Evolutionary conservation across 1,140 invertebrate genomes (phyloP), one percentile per base, ranked within the genome.

Genomic region (Drosophila nasuta): DNA sequence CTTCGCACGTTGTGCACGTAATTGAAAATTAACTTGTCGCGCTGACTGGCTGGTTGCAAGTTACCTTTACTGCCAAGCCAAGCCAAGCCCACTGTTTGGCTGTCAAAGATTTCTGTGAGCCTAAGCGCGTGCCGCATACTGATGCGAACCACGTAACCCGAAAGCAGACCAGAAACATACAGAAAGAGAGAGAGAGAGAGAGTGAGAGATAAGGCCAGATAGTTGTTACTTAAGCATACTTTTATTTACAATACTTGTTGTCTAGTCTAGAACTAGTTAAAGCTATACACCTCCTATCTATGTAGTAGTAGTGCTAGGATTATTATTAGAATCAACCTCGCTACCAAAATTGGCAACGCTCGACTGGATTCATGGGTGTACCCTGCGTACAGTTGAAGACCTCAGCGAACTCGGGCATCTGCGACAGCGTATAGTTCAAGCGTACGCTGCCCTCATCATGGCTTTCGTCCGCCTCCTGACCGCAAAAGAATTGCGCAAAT

Each of bases 261-360:
- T 75, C 65, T 43, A 43, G 41, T 56, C 67, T 25, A 25, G 20
- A 77, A 52, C 73, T 88, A 77, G 63, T 83, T 80, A 85, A 83
- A 83, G 81, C 77, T 82, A 79, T 76, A 33, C 28, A 70, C 58
- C 51, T 71, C 51, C 35, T 60, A 28, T 8, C 10, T 30, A 30
- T 3, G 15, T 11, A 33, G 13, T 28, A 33, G 33, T 25, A 25
- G 20, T 25, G 4, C 20, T 25, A 25, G 20, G 20, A 25, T 25
- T 25, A 25, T 25, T 25, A 25, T 25, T 25, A 25, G 20, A 25
- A 25, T 25, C 20, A 25, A 38, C 6, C 35, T 52, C 15, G 46
- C 77, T 94, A 98, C 97, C 97, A 98, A 57, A 97, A 95, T 11
- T 94, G 94, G 91, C 97, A 98, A 91, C 98, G 97, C 56, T 95